phyloP scores from a whole-genome alignment of 2,888 invertebrate genomes.

The Lymantria dispar region DNA sequence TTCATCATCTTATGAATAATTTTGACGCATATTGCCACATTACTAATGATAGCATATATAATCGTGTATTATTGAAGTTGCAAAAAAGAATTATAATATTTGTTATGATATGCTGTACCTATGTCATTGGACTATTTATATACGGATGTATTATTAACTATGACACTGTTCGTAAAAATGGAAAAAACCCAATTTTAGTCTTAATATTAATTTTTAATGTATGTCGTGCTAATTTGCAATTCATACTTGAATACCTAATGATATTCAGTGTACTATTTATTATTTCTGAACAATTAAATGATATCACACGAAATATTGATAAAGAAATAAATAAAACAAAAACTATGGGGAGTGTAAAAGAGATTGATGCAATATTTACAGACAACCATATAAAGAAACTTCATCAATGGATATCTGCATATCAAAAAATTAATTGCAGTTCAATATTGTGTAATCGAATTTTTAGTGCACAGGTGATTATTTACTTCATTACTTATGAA shows the following conservation, averaged over 20 bases:
- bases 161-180: neutral
- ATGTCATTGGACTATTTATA: neutral
- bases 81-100: neutral
- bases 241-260: neutral
- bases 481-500: neutral
- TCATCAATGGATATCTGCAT: constrained; percentile 38
- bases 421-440: constrained; percentile 32
- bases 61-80: neutral
- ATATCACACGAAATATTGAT: neutral
- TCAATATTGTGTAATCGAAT: constrained; percentile 33
- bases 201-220: neutral
- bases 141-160: neutral
- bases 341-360: neutral
- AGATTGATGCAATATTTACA: neutral
- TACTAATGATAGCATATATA: neutral
- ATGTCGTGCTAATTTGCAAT: neutral
- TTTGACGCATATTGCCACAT: neutral
- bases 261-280: neutral
- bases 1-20: neutral
- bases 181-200: neutral
- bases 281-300: neutral
- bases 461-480: constrained; percentile 38
- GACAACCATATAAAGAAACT: constrained; percentile 13
- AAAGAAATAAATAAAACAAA: constrained; percentile 2
- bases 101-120: neutral